Conservation (phyloP, 2,113 vertebrate species). For the Heterocephalus glaber region DNA sequence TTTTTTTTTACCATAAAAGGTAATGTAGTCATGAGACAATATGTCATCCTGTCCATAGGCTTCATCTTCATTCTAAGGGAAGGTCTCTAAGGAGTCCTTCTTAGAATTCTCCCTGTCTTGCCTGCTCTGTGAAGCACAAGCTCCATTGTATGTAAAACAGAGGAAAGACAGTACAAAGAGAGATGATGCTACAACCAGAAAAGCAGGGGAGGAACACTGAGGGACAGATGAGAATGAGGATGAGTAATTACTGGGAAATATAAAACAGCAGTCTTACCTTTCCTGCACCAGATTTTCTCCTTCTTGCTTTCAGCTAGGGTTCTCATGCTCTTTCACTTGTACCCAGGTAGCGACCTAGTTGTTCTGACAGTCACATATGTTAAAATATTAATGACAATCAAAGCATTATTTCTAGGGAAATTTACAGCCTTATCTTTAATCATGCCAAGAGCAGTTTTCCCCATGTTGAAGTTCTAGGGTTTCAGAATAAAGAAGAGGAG, state of each 20-base stretch:
- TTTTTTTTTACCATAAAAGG: rapidly evolving
- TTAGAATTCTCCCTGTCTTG: neutral
- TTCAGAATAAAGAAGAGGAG: constrained; percentile 14
- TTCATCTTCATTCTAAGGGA: neutral
- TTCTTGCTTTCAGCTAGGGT: neutral
- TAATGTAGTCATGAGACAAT: neutral
- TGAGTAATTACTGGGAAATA: neutral
- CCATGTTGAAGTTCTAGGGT: neutral
- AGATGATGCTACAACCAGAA: neutral
- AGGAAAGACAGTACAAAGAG: neutral
- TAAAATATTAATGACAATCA: neutral
- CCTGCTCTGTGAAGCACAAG: neutral
- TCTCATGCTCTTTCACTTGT: neutral
- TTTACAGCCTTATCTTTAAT: neutral
- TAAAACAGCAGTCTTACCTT: neutral
- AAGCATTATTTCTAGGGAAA: neutral
- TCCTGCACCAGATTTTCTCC: neutral
- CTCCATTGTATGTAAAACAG: neutral
- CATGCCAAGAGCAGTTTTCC: neutral
- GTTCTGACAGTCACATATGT: neutral
- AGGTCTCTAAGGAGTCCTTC: too few relatives aligned
- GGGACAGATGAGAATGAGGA: neutral
- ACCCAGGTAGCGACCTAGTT: neutral
- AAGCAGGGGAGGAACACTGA: neutral
- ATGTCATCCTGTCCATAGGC: neutral